Evolutionary conservation across 1,140 invertebrate species (phyloP).

Genomic region (Cydia amplana): DNA sequence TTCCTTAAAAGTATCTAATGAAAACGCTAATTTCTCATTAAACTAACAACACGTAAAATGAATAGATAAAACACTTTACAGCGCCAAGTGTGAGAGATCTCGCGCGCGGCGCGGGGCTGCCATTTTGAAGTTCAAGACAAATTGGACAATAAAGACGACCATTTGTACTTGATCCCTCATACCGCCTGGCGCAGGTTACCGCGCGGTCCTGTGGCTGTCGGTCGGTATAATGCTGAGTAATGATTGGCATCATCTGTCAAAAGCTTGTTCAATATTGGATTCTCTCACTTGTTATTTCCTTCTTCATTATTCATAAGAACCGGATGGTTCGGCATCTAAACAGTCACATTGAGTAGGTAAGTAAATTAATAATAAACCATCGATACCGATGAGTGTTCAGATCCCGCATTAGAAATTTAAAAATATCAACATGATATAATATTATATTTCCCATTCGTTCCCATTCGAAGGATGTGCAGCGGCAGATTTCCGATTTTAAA

Average conservation of each 20-base stretch:
- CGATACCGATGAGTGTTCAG: too few species aligned
- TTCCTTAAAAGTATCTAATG: slow-evolving; percentile 31
- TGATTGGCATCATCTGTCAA: slow-evolving; percentile 32
- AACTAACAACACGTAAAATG: slow-evolving; percentile 32
- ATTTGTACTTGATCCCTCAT: background rate
- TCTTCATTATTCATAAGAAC: slow-evolving; percentile 30
- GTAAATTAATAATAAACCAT: background rate
- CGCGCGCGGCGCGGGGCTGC: background rate
- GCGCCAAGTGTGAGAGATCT: slow-evolving; percentile 3
- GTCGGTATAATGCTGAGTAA: slow-evolving; percentile 28
- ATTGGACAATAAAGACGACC: slow-evolving; percentile 22
- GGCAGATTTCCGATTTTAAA: too few species aligned
- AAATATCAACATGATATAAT: too few species aligned
- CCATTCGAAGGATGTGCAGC: too few species aligned
- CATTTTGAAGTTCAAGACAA: slow-evolving; percentile 9
- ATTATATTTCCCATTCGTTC: too few species aligned
- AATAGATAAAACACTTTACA: slow-evolving; percentile 32
- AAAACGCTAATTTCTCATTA: slow-evolving; percentile 33
- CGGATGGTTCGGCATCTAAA: too few species aligned
- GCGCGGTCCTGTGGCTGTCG: background rate
- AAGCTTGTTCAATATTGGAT: slow-evolving; percentile 33
- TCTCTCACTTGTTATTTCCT: slow-evolving; percentile 31
- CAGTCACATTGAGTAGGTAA: background rate
- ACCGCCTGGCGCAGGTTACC: too few species aligned
- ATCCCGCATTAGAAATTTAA: too few species aligned